A percentile compares a stretch with the other conserved stretches of the same genome.
Conservation (phyloP, 2,888 invertebrate genomes). For the Cheilosia impressa region DNA sequence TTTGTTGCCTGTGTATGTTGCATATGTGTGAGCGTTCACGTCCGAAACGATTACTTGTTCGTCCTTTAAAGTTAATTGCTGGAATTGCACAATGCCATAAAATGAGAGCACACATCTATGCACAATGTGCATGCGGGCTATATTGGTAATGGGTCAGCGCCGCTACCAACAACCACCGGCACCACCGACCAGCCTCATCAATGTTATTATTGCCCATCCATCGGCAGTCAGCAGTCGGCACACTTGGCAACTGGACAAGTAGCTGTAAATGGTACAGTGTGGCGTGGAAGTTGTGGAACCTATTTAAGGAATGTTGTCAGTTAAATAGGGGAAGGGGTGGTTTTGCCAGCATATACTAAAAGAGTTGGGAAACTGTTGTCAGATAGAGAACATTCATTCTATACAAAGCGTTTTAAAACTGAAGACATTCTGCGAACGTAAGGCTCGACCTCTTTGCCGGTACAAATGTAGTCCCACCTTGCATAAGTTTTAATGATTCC, state of each 20-base stretch:
- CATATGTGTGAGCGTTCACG: conserved; percentile 55
- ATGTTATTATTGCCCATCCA: conserved; percentile 73
- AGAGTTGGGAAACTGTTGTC: too few species aligned
- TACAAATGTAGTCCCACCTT: too few species aligned
- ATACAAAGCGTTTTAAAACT: too few species aligned
- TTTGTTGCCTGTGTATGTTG: conserved; percentile 33
- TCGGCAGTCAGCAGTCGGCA: conserved; percentile 43
- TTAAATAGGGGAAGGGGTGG: not conserved
- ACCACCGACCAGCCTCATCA: conserved; percentile 45
- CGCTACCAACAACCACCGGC: conserved; percentile 30
- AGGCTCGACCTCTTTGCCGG: too few species aligned
- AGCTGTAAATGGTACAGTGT: not conserved
- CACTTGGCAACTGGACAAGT: conserved; percentile 66
- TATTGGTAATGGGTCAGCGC: conserved; percentile 72
- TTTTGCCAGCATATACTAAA: too few species aligned
- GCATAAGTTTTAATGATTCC: too few species aligned
- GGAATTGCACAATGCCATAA: conserved; percentile 74
- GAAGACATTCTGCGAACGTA: too few species aligned
- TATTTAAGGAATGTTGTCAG: not conserved
- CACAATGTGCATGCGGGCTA: conserved; percentile 57
- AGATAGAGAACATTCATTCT: too few species aligned
- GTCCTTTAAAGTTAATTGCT: conserved; percentile 77
- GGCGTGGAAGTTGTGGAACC: not conserved
- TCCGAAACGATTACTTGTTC: conserved; percentile 77
- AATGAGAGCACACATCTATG: conserved; percentile 54